Conservation (phyloP, 2,113 vertebrate species). For the Mesocricetus auratus region DNA sequence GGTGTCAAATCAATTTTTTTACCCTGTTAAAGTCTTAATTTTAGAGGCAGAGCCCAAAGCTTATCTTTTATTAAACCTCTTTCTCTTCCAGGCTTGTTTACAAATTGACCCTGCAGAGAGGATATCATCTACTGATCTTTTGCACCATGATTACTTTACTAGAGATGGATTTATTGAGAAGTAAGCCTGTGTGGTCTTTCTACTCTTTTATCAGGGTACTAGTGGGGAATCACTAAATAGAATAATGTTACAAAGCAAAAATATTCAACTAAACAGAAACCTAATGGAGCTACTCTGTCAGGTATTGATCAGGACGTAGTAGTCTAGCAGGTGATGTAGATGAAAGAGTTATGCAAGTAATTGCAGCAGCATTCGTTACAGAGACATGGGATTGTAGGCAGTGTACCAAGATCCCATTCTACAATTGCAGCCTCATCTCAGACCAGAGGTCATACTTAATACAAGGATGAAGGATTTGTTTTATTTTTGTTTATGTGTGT, state of each 20-base stretch:
- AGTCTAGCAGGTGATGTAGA: neutral
- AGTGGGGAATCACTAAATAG: neutral
- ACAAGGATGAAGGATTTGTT: neutral
- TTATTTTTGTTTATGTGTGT: neutral
- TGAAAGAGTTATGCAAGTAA: conserved; percentile 56
- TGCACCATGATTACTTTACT: conserved; percentile 85
- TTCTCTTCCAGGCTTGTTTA: conserved; percentile 83
- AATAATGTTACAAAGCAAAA: conserved; percentile 35
- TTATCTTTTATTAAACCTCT: conserved; percentile 39
- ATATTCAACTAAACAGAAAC: conserved; percentile 39
- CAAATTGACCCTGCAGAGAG: conserved; percentile 86
- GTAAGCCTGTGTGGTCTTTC: conserved; percentile 76
- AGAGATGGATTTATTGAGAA: conserved; percentile 87
- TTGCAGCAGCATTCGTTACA: neutral
- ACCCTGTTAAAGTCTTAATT: neutral
- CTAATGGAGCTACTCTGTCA: neutral
- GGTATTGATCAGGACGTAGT: neutral
- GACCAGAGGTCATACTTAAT: conserved; percentile 10
- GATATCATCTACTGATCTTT: conserved; percentile 82
- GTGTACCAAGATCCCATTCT: neutral
- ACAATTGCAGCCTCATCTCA: conserved; percentile 9
- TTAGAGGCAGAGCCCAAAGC: neutral
- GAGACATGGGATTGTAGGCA: neutral
- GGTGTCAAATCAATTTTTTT: conserved; percentile 49
- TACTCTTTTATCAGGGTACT: conserved; percentile 27